Evolutionary conservation across 2,797 vertebrate species (phyloP).

Genomic region (Sorex maritimensis): DNA sequence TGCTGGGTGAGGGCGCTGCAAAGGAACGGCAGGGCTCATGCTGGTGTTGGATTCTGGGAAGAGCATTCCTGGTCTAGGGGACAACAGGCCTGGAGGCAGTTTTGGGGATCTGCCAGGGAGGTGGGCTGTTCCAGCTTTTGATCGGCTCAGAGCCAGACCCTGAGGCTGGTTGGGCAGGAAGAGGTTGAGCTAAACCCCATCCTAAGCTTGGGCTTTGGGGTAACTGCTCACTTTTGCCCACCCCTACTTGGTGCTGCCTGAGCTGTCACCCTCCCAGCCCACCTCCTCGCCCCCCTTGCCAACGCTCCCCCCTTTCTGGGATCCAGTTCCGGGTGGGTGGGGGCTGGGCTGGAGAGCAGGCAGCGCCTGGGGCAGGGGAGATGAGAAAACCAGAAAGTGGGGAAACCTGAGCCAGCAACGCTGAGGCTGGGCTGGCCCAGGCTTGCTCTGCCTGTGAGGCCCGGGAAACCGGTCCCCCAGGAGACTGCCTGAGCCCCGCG

Average conservation of each 20-base stretch:
- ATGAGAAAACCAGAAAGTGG: slow-evolving; percentile 85
- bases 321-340: slow-evolving; percentile 80
- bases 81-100: slow-evolving; percentile 44
- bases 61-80: slow-evolving; percentile 61
- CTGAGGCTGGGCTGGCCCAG: slow-evolving; percentile 78
- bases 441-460: slow-evolving; percentile 82
- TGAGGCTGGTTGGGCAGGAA: slow-evolving; percentile 70
- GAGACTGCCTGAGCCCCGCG: slow-evolving; percentile 59
- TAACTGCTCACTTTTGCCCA: slow-evolving; percentile 62
- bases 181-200: slow-evolving; percentile 64
- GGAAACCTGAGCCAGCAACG: slow-evolving; percentile 83
- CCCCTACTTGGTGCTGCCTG: slow-evolving; percentile 51
- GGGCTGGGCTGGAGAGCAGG: slow-evolving; percentile 81
- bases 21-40: slow-evolving; percentile 34
- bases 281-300: slow-evolving; percentile 51
- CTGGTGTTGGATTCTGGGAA: slow-evolving; percentile 31
- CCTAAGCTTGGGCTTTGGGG: slow-evolving; percentile 41
- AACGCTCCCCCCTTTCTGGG: slow-evolving; percentile 63
- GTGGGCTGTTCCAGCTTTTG: slow-evolving; percentile 72
- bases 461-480: slow-evolving; percentile 81
- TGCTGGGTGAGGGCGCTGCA: slow-evolving; percentile 12
- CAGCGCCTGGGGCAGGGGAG: slow-evolving; percentile 82
- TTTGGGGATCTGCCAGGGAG: slow-evolving; percentile 73
- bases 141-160: slow-evolving; percentile 78
- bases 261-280: not conserved